A percentile compares a stretch with the other conserved stretches of the same genome.
These are phyloP conservation scores for Platichthys flesus DNA, from an alignment of 2,113 vertebrate species.

Conservation along the genomic window DNA sequence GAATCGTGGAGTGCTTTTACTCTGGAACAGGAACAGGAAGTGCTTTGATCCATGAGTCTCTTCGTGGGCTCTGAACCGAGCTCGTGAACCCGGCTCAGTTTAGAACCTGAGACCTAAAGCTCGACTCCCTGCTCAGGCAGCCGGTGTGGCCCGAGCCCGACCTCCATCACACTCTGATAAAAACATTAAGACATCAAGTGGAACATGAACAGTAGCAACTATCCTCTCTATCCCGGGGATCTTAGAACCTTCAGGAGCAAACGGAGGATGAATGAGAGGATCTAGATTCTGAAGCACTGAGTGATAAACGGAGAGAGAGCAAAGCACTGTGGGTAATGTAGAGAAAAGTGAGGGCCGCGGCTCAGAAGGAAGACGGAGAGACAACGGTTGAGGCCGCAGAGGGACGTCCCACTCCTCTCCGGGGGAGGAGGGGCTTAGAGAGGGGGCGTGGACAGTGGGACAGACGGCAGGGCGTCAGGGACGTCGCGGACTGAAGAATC, in stretches of 20 bases:
- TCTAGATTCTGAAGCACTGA: neutral
- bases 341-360: constrained; percentile 21
- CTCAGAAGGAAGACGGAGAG: no score
- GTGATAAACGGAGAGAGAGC: constrained; percentile 23
- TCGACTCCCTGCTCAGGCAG: no score
- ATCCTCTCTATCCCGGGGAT: neutral
- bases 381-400: neutral
- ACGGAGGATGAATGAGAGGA: constrained; percentile 46
- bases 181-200: constrained; percentile 12
- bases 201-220: constrained; percentile 38
- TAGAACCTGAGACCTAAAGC: no score
- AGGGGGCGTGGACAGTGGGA: constrained; percentile 40
- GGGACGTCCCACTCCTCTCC: constrained; percentile 38
- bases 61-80: no score
- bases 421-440: neutral
- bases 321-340: constrained; percentile 60
- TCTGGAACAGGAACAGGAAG: neutral
- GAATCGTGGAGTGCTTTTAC: neutral
- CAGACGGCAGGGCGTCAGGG: constrained; percentile 36
- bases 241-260: constrained; percentile 44
- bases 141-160: neutral
- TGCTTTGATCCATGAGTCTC: no score
- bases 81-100: no score
- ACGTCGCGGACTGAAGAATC: constrained; percentile 51
- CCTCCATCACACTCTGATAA: no score